These are phyloP conservation scores for human (Homo sapiens) DNA, from an alignment of 2,113 vertebrate genomes.

Conservation along the genomic window GRCh38 chr14:24905501-24906000, in stretches of 20 bases:
- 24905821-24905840: not conserved
- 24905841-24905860: fast-evolving
- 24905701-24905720: not conserved
- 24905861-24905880: not conserved
- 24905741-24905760: not conserved
- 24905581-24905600: not conserved
- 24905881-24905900: not conserved
- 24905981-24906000: not conserved
- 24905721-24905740: not conserved
- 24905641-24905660: not conserved
- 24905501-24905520: not conserved
- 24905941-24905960: not conserved
- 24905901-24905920: not conserved
- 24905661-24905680: not conserved
- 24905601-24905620: not conserved
- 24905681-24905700: not conserved
- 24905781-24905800: not conserved
- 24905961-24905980: conserved; percentile 8
- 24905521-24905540: not conserved
- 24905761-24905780: not conserved
- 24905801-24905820: not conserved
- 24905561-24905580: not conserved
- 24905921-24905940: not conserved
- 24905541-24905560: not conserved
- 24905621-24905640: not conserved